These are phyloP conservation scores for Octopus sinensis DNA, from an alignment of 1,140 invertebrate genomes.

Conservation along the genomic window DNA sequence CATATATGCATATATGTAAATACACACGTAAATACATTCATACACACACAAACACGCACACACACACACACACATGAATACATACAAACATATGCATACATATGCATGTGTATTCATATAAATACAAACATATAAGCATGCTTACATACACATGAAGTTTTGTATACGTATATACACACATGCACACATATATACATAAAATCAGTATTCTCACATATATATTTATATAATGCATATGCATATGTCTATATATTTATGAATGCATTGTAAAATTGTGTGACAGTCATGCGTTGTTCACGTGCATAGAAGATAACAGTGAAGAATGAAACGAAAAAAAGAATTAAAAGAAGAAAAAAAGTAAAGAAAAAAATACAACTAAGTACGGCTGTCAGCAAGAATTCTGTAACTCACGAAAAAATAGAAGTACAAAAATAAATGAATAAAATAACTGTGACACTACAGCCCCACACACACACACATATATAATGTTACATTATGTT, in stretches of 20 bases:
- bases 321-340: not conserved
- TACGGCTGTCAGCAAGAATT: too few species aligned
- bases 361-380: not conserved
- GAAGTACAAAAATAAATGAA: too few species aligned
- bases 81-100: not conserved
- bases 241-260: not conserved
- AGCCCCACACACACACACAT: too few species aligned
- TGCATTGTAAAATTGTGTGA: not conserved
- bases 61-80: not conserved
- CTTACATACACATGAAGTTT: not conserved
- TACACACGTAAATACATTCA: not conserved
- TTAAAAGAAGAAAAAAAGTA: not conserved
- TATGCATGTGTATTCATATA: not conserved
- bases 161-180: conserved; percentile 3
- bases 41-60: not conserved
- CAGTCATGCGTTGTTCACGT: not conserved
- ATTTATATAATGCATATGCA: not conserved
- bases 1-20: not conserved
- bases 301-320: not conserved
- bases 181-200: not conserved
- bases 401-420: too few species aligned
- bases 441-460: too few species aligned
- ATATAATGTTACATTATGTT: too few species aligned
- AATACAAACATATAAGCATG: not conserved
- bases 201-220: not conserved